phyloP scores from a whole-genome alignment of 1,140 invertebrate species.

The Lordiphosa stackelbergi region DNA sequence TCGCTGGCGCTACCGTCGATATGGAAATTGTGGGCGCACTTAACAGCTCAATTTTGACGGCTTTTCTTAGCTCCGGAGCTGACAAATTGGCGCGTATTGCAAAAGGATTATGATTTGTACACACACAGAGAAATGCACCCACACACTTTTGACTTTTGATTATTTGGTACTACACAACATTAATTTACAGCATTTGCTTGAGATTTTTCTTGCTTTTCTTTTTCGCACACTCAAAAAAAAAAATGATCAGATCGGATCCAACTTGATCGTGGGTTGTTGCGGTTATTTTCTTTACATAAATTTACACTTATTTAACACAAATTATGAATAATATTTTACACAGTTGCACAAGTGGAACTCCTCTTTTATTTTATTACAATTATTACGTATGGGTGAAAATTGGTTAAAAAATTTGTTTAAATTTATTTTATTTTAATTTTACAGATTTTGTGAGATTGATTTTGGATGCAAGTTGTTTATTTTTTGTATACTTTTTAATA shows the following conservation, averaged over 20 bases:
- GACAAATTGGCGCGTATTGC: slow-evolving; percentile 62
- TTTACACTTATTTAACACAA: slow-evolving; percentile 64
- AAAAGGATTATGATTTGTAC: too few species aligned
- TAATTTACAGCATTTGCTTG: too few species aligned
- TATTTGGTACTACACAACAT: slow-evolving; percentile 3
- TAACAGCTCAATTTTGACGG: slow-evolving; percentile 77
- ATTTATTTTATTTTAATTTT: slow-evolving; percentile 36
- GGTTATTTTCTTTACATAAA: slow-evolving; percentile 51
- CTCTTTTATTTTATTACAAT: slow-evolving; percentile 4
- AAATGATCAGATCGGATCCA: background rate
- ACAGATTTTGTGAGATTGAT: slow-evolving; percentile 36
- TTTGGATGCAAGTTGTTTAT: slow-evolving; percentile 17
- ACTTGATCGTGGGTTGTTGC: slow-evolving; percentile 8
- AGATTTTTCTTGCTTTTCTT: slow-evolving; percentile 7
- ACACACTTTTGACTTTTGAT: too few species aligned
- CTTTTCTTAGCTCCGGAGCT: slow-evolving; percentile 65
- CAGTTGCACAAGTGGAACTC: slow-evolving; percentile 38
- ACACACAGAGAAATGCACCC: too few species aligned
- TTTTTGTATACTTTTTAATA: slow-evolving; percentile 44
- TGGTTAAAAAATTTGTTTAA: slow-evolving; percentile 44
- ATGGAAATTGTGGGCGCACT: slow-evolving; percentile 72
- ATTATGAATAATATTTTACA: slow-evolving; percentile 72
- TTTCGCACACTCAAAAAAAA: slow-evolving; percentile 22
- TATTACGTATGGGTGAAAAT: slow-evolving; percentile 51
- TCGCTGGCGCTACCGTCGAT: slow-evolving; percentile 54